These are phyloP conservation scores for Labeo rohita DNA, from an alignment of 2,113 vertebrate species.

Conservation along the genomic window DNA sequence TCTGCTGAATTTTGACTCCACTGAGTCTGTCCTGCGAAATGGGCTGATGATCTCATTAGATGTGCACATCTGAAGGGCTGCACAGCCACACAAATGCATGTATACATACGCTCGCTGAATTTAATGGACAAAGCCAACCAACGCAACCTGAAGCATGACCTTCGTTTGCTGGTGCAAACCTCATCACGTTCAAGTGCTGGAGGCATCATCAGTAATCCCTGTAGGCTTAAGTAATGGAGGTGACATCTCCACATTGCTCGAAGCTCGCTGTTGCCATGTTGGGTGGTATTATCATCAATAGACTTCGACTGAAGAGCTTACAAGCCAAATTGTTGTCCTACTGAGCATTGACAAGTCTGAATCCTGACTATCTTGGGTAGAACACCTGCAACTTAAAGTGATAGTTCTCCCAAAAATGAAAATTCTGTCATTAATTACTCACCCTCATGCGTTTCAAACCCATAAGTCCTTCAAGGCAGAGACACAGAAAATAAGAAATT, in stretches of 20 bases:
- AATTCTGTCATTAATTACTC: too few relatives aligned
- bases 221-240: conserved; percentile 21
- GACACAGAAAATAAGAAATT: too few relatives aligned
- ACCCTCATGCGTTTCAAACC: too few relatives aligned
- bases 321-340: background rate
- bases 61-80: conserved; percentile 20
- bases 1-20: conserved; percentile 35
- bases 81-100: conserved; percentile 18
- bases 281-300: conserved; percentile 41
- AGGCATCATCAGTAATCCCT: conserved; percentile 41
- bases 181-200: conserved; percentile 45
- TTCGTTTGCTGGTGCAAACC: conserved; percentile 23
- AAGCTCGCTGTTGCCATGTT: conserved; percentile 3
- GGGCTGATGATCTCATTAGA: conserved; percentile 57
- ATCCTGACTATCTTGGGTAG: background rate
- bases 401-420: too few relatives aligned
- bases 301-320: conserved; percentile 6
- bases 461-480: too few relatives aligned
- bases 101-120: conserved; percentile 26
- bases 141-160: conserved; percentile 36
- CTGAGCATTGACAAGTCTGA: background rate
- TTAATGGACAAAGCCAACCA: background rate
- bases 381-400: background rate
- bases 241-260: conserved; percentile 8
- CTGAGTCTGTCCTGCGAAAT: conserved; percentile 50